Conservation (phyloP, 2,888 invertebrate species). For the Glaucopsyche alexis region DNA sequence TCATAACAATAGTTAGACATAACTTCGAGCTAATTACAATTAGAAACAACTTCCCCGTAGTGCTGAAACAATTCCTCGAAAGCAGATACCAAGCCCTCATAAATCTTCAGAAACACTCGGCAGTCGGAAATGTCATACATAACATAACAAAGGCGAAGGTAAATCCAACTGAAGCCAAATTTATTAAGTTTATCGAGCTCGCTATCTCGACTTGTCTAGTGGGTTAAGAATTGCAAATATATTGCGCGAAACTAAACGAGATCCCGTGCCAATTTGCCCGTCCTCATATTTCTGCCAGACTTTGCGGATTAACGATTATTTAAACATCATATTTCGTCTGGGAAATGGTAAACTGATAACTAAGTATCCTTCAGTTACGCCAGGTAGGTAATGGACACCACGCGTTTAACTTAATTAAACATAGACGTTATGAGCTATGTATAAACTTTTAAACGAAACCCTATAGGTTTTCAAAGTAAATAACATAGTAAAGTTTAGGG, state of each 20-base stretch:
- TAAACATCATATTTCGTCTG: background rate
- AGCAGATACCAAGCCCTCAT: background rate
- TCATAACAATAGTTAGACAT: background rate
- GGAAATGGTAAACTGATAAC: background rate
- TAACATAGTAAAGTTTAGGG: background rate
- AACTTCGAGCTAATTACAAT: conserved; percentile 6
- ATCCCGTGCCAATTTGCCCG: conserved; percentile 30
- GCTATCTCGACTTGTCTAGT: conserved; percentile 32
- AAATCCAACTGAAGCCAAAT: conserved; percentile 32
- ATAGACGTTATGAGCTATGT: no score
- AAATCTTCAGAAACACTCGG: conserved; percentile 3
- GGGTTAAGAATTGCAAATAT: conserved; percentile 33
- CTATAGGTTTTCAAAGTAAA: background rate
- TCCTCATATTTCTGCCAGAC: conserved; percentile 28
- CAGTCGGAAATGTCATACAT: conserved; percentile 25
- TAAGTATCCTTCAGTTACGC: background rate
- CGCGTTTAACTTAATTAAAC: no score
- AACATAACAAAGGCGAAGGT: conserved; percentile 18
- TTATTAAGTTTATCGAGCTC: conserved; percentile 32
- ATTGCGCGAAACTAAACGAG: conserved; percentile 28
- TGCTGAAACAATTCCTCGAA: conserved; percentile 12
- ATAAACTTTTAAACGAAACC: no score
- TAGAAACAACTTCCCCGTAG: conserved; percentile 8
- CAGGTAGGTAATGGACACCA: background rate
- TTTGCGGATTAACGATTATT: background rate